Evolutionary conservation across 2,797 vertebrate genomes (phyloP).

Genomic region (Pangasius djambal): DNA sequence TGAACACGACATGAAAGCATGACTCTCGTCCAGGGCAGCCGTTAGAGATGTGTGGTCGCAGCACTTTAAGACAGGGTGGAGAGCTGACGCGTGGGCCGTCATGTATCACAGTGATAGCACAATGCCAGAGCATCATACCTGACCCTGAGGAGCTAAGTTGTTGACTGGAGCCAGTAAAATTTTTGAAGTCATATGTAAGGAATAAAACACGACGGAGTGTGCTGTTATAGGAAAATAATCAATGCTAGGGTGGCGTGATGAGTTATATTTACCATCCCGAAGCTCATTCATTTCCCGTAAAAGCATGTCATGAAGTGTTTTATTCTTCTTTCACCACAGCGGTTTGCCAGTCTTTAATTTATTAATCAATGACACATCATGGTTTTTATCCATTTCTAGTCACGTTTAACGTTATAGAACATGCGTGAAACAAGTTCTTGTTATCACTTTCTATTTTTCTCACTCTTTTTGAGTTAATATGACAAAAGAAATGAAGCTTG

Average conservation of each 20-base stretch:
- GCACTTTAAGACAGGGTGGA: background rate
- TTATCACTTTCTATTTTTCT: background rate
- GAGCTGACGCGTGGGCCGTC: background rate
- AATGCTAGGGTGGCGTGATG: background rate
- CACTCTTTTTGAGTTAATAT: background rate
- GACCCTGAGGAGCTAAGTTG: background rate
- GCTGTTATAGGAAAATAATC: background rate
- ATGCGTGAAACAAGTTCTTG: background rate
- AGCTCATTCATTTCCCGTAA: background rate
- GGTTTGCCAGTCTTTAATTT: background rate
- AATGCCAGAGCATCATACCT: background rate
- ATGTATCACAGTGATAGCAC: conserved; percentile 16
- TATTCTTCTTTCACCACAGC: background rate
- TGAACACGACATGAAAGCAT: conserved; percentile 37
- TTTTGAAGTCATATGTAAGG: background rate
- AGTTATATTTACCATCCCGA: background rate
- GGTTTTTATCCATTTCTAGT: background rate
- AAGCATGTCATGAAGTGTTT: background rate
- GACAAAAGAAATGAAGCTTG: background rate
- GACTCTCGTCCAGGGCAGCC: conserved; percentile 44
- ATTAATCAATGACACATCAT: background rate
- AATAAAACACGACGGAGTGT: background rate
- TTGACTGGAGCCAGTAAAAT: background rate
- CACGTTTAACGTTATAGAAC: background rate
- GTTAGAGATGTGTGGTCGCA: conserved; percentile 37